Evolutionary conservation across 2,888 invertebrate genomes (phyloP).

Genomic region (Orchesellides sinensis): DNA sequence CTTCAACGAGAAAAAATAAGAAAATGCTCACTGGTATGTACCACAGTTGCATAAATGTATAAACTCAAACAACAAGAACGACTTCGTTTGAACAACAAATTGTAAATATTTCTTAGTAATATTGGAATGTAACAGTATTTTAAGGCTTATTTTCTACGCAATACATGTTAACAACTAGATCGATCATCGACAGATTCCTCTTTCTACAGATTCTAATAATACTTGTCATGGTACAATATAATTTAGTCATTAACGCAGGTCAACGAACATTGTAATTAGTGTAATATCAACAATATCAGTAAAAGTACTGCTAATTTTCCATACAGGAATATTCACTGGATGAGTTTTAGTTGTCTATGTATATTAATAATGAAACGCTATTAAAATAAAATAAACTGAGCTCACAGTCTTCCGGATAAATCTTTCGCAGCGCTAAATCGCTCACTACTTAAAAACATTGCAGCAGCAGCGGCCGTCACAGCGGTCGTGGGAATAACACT

Average conservation of each 20-base stretch:
- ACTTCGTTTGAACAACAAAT: neutral
- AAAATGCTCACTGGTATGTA: conserved; percentile 58
- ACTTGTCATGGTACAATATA: conserved; percentile 54
- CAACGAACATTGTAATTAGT: neutral
- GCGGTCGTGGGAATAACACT: conserved; percentile 53
- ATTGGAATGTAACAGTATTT: neutral
- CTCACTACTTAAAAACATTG: conserved; percentile 67
- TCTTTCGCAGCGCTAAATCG: conserved; percentile 64
- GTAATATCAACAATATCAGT: conserved; percentile 45
- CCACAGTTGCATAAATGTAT: conserved; percentile 45
- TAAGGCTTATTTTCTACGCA: neutral
- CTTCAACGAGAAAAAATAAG: neutral
- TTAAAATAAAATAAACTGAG: conserved; percentile 22
- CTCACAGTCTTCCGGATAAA: conserved; percentile 68
- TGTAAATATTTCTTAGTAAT: neutral
- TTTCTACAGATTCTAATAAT: conserved; percentile 31
- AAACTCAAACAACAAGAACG: conserved; percentile 14
- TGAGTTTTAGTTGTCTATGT: neutral
- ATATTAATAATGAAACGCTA: neutral
- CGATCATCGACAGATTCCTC: neutral
- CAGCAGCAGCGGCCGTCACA: conserved; percentile 56
- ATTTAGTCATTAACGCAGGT: conserved; percentile 8
- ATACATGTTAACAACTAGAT: neutral
- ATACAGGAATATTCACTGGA: neutral
- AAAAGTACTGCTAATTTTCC: no score